These are phyloP conservation scores for Channa striata DNA, from an alignment of 2,797 vertebrate genomes.

Conservation along the genomic window DNA sequence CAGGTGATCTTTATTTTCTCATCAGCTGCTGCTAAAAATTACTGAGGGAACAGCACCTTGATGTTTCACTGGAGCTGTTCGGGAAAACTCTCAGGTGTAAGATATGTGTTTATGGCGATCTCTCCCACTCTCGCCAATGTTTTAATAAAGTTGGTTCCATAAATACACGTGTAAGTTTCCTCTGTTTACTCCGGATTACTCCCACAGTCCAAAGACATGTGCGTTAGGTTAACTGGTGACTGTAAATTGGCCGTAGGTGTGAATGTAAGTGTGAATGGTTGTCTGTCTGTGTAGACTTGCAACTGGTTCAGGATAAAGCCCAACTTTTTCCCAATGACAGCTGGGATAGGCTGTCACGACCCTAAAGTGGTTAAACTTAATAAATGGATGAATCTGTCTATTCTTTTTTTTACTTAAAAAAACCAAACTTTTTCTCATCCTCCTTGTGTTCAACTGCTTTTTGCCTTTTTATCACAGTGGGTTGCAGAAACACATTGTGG, in stretches of 20 bases:
- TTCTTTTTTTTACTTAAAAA: neutral
- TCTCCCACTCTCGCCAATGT: neutral
- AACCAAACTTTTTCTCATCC: neutral
- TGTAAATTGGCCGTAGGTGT: no score
- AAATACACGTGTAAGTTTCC: neutral
- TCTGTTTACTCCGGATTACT: no score
- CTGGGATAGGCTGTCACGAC: no score
- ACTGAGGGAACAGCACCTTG: neutral
- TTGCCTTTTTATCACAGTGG: slow-evolving; percentile 7
- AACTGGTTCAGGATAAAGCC: no score
- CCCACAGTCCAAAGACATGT: no score
- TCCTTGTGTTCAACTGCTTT: slow-evolving; percentile 2
- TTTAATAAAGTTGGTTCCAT: neutral
- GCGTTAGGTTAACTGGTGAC: no score
- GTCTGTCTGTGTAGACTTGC: no score
- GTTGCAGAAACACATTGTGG: slow-evolving; percentile 1
- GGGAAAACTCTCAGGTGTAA: slow-evolving; percentile 10
- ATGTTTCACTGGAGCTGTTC: slow-evolving; percentile 13
- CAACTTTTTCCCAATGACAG: no score
- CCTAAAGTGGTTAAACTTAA: no score
- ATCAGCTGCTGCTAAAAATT: slow-evolving; percentile 2
- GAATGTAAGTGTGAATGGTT: no score
- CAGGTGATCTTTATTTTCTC: neutral
- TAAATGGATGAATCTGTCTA: neutral
- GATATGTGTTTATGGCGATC: slow-evolving; percentile 3